Conservation (phyloP, 2,888 invertebrate genomes). For the Oscheius onirici region DNA sequence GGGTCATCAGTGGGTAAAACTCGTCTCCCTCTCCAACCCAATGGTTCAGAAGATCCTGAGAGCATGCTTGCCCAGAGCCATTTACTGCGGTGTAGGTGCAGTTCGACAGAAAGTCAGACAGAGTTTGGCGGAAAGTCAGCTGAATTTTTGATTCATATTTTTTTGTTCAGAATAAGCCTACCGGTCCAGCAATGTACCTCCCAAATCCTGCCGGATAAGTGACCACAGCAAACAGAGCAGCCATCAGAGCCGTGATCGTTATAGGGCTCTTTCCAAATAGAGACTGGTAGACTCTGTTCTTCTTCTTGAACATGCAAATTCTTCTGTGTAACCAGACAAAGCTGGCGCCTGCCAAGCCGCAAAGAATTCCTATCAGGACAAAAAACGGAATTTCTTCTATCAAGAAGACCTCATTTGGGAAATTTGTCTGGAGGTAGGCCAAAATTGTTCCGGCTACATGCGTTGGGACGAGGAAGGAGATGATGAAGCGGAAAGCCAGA, state of each 20-base stretch:
- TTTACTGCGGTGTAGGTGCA: conserved; percentile 53
- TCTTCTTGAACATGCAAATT: conserved; percentile 49
- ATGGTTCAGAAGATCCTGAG: conserved; percentile 44
- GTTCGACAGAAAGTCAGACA: conserved; percentile 57
- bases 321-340: conserved; percentile 56
- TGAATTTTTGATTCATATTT: background rate
- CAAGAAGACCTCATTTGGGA: conserved; percentile 85
- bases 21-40: conserved; percentile 41
- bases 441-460: conserved; percentile 68
- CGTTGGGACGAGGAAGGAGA: conserved; percentile 83
- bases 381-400: conserved; percentile 93
- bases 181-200: conserved; percentile 79
- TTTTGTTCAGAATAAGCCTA: background rate
- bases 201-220: conserved; percentile 90
- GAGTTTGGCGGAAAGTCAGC: conserved; percentile 59
- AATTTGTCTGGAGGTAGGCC: conserved; percentile 81
- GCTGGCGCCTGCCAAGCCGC: conserved; percentile 56
- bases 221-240: conserved; percentile 49
- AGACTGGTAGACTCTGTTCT: conserved; percentile 48
- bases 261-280: conserved; percentile 56
- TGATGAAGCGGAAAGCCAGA: conserved; percentile 88
- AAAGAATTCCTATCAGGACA: conserved; percentile 79
- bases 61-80: conserved; percentile 44
- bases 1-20: conserved; percentile 42
- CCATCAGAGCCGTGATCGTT: conserved; percentile 62